Base-by-base conservation (phyloP, 1,140 invertebrate species). In the Andrena cerasifolii region DNA sequence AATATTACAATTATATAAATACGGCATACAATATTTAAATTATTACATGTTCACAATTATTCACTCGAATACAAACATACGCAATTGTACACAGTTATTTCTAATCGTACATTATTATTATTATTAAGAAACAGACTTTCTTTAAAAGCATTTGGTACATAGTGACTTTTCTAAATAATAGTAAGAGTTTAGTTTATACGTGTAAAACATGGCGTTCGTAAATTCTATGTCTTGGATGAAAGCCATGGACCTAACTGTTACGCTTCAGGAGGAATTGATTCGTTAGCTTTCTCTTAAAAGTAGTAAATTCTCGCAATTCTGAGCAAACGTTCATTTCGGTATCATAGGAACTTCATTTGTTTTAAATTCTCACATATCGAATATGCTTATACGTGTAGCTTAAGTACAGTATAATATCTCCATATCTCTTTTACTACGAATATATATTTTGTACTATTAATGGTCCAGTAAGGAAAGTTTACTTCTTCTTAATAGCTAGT, bases 281-380 rank as follows among this genome's bases (percentile, higher is more conserved):
- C 33, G 16, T 51, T 12, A 61, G 40, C 10, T 47, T 14, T 43
- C 54, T 54, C 40, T 75, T 58, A 75, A 47, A 51, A 10, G 6
- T 70, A 70, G 4, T 77, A 77, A 77, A 66, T 74, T 62, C 33
- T 28, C 68, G 28, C 10, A 36, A 3, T 31, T 76, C 51, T 78
- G 76, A 78, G 76, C 76, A 78, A 78, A 31, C 40, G 12, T 28
- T 77, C 56, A 61, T 63, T 62, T 63, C 56, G 18, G 18, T 24
- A 36, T 61, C 43, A 73, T 78, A 78, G 76, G 76, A 78, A 78
- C 76, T 78, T 78, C 36, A n/a, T 54, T 53, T 47, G 36, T 36
- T 47, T 54, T 78, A n/a, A 2, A 28, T 53, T 21, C 24, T 78
- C 18, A 53, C 24, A 28, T 26, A 43, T 45, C 26, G 49, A 76